Conservation (phyloP, 2,113 vertebrate species). For the Mesoclemmys tuberculata region DNA sequence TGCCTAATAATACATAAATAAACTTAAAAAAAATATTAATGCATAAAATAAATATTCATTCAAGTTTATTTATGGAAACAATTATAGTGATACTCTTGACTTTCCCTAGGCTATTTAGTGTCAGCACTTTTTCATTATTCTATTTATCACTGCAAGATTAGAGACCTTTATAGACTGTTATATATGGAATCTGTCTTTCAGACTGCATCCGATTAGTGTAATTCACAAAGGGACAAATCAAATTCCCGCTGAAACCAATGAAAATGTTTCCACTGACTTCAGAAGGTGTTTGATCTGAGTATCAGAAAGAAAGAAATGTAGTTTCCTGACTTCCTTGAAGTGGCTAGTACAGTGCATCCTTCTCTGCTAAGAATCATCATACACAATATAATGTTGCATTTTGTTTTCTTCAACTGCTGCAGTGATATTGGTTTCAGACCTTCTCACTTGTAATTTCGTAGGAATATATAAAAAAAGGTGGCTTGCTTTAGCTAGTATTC, state of each 20-base stretch:
- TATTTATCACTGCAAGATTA: neutral
- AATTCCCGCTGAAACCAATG: neutral
- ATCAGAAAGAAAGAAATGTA: neutral
- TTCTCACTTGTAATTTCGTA: neutral
- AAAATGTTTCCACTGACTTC: neutral
- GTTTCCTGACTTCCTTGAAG: neutral
- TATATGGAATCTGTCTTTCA: neutral
- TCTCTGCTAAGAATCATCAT: neutral
- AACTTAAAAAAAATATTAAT: neutral
- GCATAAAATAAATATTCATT: neutral
- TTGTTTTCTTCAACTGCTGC: neutral
- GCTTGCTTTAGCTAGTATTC: neutral
- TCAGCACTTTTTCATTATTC: neutral
- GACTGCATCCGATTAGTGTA: neutral
- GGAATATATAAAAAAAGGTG: neutral
- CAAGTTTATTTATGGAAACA: neutral
- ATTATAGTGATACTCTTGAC: neutral
- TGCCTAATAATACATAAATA: neutral
- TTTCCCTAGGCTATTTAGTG: neutral
- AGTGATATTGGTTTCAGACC: neutral
- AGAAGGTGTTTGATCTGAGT: neutral
- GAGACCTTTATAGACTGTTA: neutral
- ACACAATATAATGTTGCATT: neutral
- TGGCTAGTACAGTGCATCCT: neutral
- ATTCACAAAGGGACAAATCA: neutral